phyloP scores from a whole-genome alignment of 2,797 vertebrate genomes.

The Gymnothorax reevesii region DNA sequence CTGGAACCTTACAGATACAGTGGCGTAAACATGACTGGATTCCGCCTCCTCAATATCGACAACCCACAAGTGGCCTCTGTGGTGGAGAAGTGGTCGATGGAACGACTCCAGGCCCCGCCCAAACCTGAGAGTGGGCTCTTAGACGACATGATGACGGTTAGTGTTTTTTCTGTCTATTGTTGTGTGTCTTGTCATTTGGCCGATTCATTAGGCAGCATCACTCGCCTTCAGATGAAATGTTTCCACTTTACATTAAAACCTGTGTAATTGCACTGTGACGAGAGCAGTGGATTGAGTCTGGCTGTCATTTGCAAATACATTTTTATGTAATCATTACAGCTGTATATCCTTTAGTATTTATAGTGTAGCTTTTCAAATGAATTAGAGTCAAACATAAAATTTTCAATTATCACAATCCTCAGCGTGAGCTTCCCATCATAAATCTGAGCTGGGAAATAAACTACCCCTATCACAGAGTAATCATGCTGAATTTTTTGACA shows the following conservation, averaged over 20 bases:
- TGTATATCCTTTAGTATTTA: background rate
- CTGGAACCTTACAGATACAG: slow-evolving; percentile 96
- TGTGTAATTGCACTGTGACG: background rate
- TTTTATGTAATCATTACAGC: background rate
- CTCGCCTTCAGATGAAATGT: background rate
- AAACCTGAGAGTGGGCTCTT: slow-evolving; percentile 85
- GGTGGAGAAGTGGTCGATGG: slow-evolving; percentile 95
- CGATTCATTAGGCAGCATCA: background rate
- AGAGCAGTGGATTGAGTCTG: background rate
- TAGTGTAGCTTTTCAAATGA: background rate
- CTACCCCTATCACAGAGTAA: background rate
- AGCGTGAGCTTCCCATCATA: background rate
- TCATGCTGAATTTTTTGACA: background rate
- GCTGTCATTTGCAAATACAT: background rate
- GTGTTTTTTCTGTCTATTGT: slow-evolving; percentile 46
- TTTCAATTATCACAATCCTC: background rate
- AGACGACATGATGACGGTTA: slow-evolving; percentile 94
- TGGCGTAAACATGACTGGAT: slow-evolving; percentile 96
- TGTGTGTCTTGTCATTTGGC: background rate
- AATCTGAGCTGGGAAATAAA: background rate
- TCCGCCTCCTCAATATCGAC: slow-evolving; percentile 90
- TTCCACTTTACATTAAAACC: background rate
- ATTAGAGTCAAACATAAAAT: background rate
- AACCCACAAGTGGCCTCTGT: slow-evolving; percentile 82
- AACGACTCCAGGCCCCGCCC: slow-evolving; percentile 86